These are phyloP conservation scores for Ceratosolen solmsi DNA, from an alignment of 1,140 invertebrate species.

Conservation along the genomic window DNA sequence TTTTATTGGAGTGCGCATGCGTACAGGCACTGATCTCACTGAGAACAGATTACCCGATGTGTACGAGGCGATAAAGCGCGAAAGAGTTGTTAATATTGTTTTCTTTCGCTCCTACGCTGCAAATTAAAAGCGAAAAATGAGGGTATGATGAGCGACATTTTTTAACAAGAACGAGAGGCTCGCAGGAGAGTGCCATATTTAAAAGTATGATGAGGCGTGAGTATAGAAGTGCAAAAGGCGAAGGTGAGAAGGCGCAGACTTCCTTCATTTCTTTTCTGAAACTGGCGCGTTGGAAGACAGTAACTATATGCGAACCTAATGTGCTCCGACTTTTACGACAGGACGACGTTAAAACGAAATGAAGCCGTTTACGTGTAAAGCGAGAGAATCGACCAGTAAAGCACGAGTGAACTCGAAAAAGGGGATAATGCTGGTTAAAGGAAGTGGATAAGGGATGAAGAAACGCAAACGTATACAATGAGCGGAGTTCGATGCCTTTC, in stretches of 20 bases:
- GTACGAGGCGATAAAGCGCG: slow-evolving; percentile 33
- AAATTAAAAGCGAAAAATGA: slow-evolving; percentile 14
- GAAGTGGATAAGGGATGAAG: not conserved
- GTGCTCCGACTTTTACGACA: slow-evolving; percentile 46
- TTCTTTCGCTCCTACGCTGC: not conserved
- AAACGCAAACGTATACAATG: not conserved
- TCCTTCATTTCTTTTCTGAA: slow-evolving; percentile 24
- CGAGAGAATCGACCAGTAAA: slow-evolving; percentile 26
- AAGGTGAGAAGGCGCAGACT: slow-evolving; percentile 1
- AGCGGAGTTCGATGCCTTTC: not conserved
- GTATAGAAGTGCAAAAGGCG: slow-evolving; percentile 28
- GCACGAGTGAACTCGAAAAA: slow-evolving; percentile 9
- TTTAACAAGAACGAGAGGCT: slow-evolving; percentile 29
- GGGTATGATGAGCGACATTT: not conserved
- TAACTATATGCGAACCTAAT: not conserved
- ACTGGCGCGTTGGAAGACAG: not conserved
- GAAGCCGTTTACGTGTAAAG: slow-evolving; percentile 51
- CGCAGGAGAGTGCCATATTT: slow-evolving; percentile 26
- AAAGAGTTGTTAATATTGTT: slow-evolving; percentile 43
- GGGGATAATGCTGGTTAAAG: no score
- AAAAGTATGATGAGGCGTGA: slow-evolving; percentile 48
- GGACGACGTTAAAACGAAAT: slow-evolving; percentile 51
- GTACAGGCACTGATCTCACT: not conserved
- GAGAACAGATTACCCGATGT: not conserved
- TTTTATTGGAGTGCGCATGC: not conserved